Percentiles rank a stretch among this genome's conserved stretches.
These are phyloP conservation scores for Leptogaster cylindrica DNA, from an alignment of 2,888 invertebrate genomes.

Conservation along the genomic window DNA sequence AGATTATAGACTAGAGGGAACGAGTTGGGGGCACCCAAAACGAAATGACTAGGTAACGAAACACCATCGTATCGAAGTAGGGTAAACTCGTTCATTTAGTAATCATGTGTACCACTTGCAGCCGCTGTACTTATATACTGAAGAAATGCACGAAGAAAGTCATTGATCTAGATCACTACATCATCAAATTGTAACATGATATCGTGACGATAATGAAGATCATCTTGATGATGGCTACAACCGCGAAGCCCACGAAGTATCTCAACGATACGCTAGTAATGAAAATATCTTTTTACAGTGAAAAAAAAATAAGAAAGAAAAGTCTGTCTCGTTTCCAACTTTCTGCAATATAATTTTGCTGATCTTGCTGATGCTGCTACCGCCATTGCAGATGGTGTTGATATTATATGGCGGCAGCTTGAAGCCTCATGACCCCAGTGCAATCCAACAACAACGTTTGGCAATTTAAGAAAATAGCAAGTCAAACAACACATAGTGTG, in stretches of 20 bases:
- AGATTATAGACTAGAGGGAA: too few relatives aligned
- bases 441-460: too few relatives aligned
- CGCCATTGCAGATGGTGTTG: neutral
- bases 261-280: constrained; percentile 26
- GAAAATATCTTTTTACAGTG: constrained; percentile 22
- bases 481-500: too few relatives aligned
- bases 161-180: constrained; percentile 38
- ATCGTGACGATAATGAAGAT: constrained; percentile 40
- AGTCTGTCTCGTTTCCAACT: constrained; percentile 22
- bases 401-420: constrained; percentile 21
- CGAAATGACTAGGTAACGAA: constrained; percentile 22
- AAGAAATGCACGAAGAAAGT: constrained; percentile 26
- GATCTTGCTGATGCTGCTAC: neutral
- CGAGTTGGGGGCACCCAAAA: too few relatives aligned
- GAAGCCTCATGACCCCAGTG: constrained; percentile 32
- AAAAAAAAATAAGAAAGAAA: constrained; percentile 14
- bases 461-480: too few relatives aligned
- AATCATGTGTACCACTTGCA: constrained; percentile 21
- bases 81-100: constrained; percentile 27
- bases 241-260: constrained; percentile 39
- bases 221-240: constrained; percentile 37
- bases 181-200: constrained; percentile 37
- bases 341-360: constrained; percentile 34
- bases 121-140: neutral
- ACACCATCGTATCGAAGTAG: constrained; percentile 15